Conservation (phyloP, 2,888 invertebrate genomes). For the Elegia similella region DNA sequence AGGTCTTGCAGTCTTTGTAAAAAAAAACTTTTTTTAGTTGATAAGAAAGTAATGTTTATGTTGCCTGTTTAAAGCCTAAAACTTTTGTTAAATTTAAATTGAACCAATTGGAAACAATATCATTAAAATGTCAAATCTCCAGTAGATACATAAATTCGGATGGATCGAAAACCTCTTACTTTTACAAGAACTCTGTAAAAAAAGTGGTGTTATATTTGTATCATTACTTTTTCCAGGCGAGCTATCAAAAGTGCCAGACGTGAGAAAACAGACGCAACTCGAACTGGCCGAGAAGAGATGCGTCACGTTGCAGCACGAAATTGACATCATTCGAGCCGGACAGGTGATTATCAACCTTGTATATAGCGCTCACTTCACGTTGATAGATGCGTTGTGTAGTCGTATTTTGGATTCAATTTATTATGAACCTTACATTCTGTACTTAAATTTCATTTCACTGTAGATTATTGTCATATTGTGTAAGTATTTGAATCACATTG, state of each 20-base stretch:
- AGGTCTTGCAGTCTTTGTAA: no score
- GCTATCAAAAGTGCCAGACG: constrained; percentile 70
- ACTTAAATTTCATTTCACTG: neutral
- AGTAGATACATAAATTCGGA: no score
- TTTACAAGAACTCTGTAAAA: no score
- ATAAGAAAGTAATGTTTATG: no score
- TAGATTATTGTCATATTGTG: neutral
- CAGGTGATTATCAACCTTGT: constrained; percentile 51
- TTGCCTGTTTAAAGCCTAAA: no score
- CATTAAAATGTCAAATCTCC: no score
- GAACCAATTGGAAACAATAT: no score
- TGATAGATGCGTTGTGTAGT: neutral
- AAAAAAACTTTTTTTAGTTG: no score
- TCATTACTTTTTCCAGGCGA: constrained; percentile 51
- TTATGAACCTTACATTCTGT: neutral
- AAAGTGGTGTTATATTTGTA: no score
- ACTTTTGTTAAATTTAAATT: no score
- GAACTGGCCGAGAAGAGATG: constrained; percentile 70
- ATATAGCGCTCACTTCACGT: neutral
- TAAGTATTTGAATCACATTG: neutral
- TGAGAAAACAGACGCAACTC: constrained; percentile 67
- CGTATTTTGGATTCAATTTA: neutral
- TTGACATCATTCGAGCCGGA: constrained; percentile 62
- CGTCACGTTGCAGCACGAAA: constrained; percentile 63
- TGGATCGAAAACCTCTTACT: no score